Percentiles rank a stretch among this genome's conserved stretches.
phyloP scores from a whole-genome alignment of 2,888 invertebrate species.

The Caenorhabditis sp. region DNA sequence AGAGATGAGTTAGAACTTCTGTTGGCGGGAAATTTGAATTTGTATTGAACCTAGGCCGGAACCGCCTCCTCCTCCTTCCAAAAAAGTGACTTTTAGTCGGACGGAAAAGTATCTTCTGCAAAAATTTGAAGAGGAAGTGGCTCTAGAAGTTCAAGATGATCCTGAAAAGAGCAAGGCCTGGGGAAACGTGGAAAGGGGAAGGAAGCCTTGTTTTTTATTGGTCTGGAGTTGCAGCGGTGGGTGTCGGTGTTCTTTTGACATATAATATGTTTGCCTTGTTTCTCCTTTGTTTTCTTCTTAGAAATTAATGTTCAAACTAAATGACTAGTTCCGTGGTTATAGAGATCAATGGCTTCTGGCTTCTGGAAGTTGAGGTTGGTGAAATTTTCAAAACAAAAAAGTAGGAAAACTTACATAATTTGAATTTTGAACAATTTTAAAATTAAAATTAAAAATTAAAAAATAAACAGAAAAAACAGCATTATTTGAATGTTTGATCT shows the following conservation, averaged over 20 bases:
- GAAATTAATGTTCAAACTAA: not conserved
- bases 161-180: not conserved
- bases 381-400: no score
- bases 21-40: slow-evolving; percentile 2
- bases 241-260: not conserved
- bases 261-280: no score
- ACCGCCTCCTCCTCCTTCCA: no score
- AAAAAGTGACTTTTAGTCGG: not conserved
- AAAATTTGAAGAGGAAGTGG: not conserved
- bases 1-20: not conserved
- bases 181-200: not conserved
- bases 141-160: not conserved
- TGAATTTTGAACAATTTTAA: no score
- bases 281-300: not conserved
- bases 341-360: not conserved
- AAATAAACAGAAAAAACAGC: no score
- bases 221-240: no score
- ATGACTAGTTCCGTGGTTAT: not conserved
- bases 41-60: no score
- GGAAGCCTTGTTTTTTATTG: not conserved
- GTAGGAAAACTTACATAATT: no score
- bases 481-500: no score
- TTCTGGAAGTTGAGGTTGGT: no score
- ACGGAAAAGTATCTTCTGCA: not conserved
- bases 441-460: no score